phyloP scores from a whole-genome alignment of 2,888 invertebrate genomes.

The Dioctria rufipes region DNA sequence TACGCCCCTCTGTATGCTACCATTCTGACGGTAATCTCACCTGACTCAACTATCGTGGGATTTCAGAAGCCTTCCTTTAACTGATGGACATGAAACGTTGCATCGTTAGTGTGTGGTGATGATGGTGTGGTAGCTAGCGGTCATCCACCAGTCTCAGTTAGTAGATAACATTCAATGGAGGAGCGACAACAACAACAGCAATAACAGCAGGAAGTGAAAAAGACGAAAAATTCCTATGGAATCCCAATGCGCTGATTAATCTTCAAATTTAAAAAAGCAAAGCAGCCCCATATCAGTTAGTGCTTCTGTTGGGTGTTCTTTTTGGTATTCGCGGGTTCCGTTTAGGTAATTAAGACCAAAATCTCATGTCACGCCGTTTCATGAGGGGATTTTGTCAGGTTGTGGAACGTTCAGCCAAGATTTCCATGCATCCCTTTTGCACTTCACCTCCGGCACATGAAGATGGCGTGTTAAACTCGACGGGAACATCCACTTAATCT shows the following conservation, averaged over 20 bases:
- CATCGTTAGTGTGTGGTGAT: conserved; percentile 26
- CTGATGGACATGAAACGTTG: conserved; percentile 45
- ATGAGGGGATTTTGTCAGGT: conserved; percentile 57
- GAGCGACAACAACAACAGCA: neutral
- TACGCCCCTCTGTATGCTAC: conserved; percentile 33
- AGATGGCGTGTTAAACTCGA: conserved; percentile 51
- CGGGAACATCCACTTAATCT: conserved; percentile 45
- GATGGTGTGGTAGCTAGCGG: conserved; percentile 22
- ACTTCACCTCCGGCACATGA: conserved; percentile 40
- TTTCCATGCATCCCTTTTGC: conserved; percentile 19
- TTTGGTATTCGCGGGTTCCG: conserved; percentile 51
- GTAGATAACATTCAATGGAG: conserved; percentile 44
- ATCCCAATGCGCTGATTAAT: conserved; percentile 55
- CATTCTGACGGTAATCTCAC: conserved; percentile 34
- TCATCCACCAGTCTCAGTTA: conserved; percentile 27
- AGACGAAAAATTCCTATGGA: conserved; percentile 40
- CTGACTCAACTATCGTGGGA: conserved; percentile 31
- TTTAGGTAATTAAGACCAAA: conserved; percentile 63
- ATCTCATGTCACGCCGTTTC: conserved; percentile 62
- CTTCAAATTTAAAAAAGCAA: conserved; percentile 43
- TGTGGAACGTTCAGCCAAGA: conserved; percentile 40
- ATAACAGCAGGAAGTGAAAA: conserved; percentile 42
- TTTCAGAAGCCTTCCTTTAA: conserved; percentile 45
- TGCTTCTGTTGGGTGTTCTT: conserved; percentile 46
- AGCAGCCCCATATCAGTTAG: conserved; percentile 40